Conservation (phyloP, 2,888 invertebrate genomes). For the Epinotia ramella region DNA sequence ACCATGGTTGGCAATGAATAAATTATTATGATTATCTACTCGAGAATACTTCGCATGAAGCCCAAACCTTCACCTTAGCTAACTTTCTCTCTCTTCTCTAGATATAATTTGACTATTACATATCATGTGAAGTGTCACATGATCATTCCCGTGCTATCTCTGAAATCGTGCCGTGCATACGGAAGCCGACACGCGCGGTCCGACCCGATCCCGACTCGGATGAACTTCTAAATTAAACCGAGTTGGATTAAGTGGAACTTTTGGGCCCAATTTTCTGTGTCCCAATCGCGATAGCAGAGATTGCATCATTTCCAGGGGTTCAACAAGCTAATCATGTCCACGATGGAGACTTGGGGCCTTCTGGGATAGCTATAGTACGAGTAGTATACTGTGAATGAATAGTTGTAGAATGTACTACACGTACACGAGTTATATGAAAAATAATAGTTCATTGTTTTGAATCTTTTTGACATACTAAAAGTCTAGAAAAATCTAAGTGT, state of each 20-base stretch:
- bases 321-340: background rate
- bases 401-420: too few species aligned
- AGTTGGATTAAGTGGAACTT: conserved; percentile 16
- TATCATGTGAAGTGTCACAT: too few species aligned
- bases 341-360: background rate
- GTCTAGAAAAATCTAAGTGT: too few species aligned
- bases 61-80: background rate
- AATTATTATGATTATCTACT: too few species aligned
- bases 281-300: conserved; percentile 3
- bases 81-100: conserved; percentile 15
- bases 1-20: too few species aligned
- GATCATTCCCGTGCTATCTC: conserved; percentile 7
- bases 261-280: conserved; percentile 5
- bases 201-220: background rate
- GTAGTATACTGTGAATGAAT: too few species aligned
- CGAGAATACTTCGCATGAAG: background rate
- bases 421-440: too few species aligned
- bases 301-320: background rate
- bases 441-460: too few species aligned
- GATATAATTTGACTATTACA: conserved; percentile 13
- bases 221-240: conserved; percentile 11
- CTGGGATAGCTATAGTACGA: too few species aligned
- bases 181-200: background rate
- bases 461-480: too few species aligned
- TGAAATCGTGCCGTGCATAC: conserved; percentile 16